phyloP scores from a whole-genome alignment of 2,888 invertebrate genomes.

The Operophtera brumata region DNA sequence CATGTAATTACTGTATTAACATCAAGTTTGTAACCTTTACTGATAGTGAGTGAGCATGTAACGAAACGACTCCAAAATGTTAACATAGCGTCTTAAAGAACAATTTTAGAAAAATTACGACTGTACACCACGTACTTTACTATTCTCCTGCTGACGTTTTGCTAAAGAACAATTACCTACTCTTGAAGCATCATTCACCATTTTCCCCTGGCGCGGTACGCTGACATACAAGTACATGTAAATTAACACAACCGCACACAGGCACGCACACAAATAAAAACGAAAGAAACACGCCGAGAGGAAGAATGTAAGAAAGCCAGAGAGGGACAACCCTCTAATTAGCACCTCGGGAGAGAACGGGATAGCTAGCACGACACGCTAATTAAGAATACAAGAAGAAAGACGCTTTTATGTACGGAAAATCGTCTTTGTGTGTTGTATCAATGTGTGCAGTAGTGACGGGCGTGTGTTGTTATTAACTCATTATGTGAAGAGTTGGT shows the following conservation, averaged over 20 bases:
- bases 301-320: constrained; percentile 82
- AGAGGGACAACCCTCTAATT: constrained; percentile 76
- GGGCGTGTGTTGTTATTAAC: constrained; percentile 74
- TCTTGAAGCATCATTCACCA: constrained; percentile 24
- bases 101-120: too few relatives aligned
- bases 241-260: constrained; percentile 80
- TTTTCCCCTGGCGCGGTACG: constrained; percentile 56
- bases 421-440: constrained; percentile 51
- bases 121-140: too few relatives aligned
- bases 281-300: constrained; percentile 80
- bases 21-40: too few relatives aligned
- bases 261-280: constrained; percentile 81
- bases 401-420: constrained; percentile 80
- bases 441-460: constrained; percentile 52
- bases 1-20: too few relatives aligned
- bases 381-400: constrained; percentile 87
- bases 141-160: too few relatives aligned
- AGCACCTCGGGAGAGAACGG: constrained; percentile 67
- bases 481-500: constrained; percentile 79
- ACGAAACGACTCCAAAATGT: too few relatives aligned
- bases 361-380: constrained; percentile 77
- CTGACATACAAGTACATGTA: constrained; percentile 80
- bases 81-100: too few relatives aligned
- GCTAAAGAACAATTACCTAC: not conserved
- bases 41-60: too few relatives aligned